Conservation (phyloP, 1,140 invertebrate species). For the Pemphigus obesinymphae region DNA sequence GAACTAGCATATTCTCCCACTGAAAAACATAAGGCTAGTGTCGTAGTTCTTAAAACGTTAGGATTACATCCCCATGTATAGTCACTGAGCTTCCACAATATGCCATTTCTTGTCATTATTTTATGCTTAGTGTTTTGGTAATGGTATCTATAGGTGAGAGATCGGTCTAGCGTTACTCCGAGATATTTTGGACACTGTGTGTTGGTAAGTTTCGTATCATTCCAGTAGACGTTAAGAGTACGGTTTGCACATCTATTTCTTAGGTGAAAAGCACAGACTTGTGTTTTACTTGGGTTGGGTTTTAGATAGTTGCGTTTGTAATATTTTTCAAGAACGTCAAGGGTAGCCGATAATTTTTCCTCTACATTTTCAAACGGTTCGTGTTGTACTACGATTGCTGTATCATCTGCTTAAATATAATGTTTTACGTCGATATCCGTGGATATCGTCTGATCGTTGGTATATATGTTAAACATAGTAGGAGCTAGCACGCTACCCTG, state of each 20-base stretch:
- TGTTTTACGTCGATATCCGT: too few species aligned
- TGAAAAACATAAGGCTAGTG: background rate
- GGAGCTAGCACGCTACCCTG: too few species aligned
- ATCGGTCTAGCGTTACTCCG: too few species aligned
- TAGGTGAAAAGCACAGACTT: too few species aligned
- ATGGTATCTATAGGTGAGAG: constrained; percentile 12
- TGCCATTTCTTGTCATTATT: constrained; percentile 7
- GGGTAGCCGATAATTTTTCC: background rate
- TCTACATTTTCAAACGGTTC: background rate
- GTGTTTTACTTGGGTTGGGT: too few species aligned
- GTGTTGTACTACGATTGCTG: constrained; percentile 2
- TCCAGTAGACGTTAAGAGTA: too few species aligned
- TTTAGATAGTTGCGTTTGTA: constrained; percentile 13
- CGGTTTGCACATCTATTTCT: too few species aligned
- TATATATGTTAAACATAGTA: too few species aligned
- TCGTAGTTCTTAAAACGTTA: constrained; percentile 6
- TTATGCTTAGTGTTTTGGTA: constrained; percentile 19
- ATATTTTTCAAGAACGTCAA: constrained; percentile 5
- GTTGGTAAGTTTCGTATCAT: too few species aligned
- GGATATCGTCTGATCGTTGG: too few species aligned
- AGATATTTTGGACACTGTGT: background rate
- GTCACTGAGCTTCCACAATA: constrained; percentile 2
- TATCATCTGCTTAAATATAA: too few species aligned
- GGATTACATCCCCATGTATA: background rate
- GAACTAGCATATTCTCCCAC: background rate